Evolutionary conservation across 1,140 invertebrate genomes (phyloP), one percentile per base, ranked within the genome.

Genomic region (Drosophila eugracilis): DNA sequence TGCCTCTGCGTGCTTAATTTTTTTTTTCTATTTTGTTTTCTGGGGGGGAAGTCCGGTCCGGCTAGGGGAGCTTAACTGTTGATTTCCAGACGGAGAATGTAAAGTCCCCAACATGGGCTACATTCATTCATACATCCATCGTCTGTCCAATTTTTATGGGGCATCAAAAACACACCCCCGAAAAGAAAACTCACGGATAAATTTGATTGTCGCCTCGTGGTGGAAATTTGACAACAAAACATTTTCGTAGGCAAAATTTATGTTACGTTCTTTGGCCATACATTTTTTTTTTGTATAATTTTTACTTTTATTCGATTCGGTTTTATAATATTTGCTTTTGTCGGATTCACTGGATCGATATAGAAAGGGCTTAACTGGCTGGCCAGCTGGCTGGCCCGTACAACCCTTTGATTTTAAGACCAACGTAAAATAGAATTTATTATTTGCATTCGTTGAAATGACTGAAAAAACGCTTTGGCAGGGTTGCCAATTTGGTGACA

Each of bases 201-300:
- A 79, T 85, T 79, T 85, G 80, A 85, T 76, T 85, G 75, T 78
- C 72, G 80, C 75, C 69, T 67, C 73, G 65, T 85, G 75, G 84
- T 85, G 80, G 48, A 79, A 77, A 75, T 81, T 81, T 77, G 75
- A 72, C 79, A 84, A 72, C 75, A 72, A 84, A 85, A 66, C 75
- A 79, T 84, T 84, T 75, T 75, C 62, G 65, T 65, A 65, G 81
- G 71, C 80, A 85, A 86, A 86, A 67, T 67, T 67, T 67, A 69
- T 69, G 48, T 69, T 28, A 17, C 37, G 30, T 44, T 62, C 37
- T 37, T 44, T 62, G 4, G 15, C 36, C 21, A 21, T 75, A 67
- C 54, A n/a, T n/a, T n/a, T 32, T 12, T 66, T 53, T 79, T 65
- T 65, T 86, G 76, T 80, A 66, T 75, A 75, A 65, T 65, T 85